A percentile compares a stretch with the other conserved stretches of the same genome.
phyloP scores from a whole-genome alignment of 1,140 invertebrate genomes.

The Tetragnatha versicolor region DNA sequence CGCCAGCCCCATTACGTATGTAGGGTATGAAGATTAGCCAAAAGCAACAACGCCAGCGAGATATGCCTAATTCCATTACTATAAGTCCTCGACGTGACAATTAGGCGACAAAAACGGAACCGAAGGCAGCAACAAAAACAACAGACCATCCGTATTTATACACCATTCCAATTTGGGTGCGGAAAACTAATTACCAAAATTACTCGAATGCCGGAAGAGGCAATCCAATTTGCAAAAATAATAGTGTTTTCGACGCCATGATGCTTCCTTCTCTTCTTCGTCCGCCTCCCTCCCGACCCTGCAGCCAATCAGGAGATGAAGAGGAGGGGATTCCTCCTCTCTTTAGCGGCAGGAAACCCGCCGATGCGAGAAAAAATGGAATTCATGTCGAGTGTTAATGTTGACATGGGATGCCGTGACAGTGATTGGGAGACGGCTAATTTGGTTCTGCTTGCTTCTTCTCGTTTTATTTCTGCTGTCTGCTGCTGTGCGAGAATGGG shows the following conservation, averaged over 20 bases:
- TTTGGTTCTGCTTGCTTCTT: too few species aligned
- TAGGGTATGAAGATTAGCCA: too few species aligned
- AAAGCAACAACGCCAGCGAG: too few species aligned
- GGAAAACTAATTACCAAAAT: slow-evolving; percentile 4
- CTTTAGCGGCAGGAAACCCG: slow-evolving; percentile 11
- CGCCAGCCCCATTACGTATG: too few species aligned
- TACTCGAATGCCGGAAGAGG: slow-evolving; percentile 27
- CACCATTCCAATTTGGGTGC: too few species aligned
- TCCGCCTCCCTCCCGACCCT: slow-evolving; percentile 2
- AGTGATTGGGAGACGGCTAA: slow-evolving; percentile 1
- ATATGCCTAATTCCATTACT: too few species aligned
- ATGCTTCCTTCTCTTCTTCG: slow-evolving; percentile 2
- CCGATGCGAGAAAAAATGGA: slow-evolving; percentile 13
- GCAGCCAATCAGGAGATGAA: slow-evolving; percentile 2
- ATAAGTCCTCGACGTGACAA: too few species aligned
- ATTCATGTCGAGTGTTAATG: slow-evolving; percentile 16
- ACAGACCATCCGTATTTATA: too few species aligned
- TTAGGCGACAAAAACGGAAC: too few species aligned
- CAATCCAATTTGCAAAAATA: slow-evolving; percentile 38
- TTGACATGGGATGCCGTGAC: slow-evolving; percentile 15
- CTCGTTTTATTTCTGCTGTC: too few species aligned
- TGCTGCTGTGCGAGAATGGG: too few species aligned
- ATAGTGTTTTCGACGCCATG: slow-evolving; percentile 14
- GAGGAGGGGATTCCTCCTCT: slow-evolving; percentile 1
- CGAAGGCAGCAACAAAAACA: too few species aligned